Evolutionary conservation across 1,140 invertebrate genomes (phyloP).

Genomic region (Wiebesia pumilae): DNA sequence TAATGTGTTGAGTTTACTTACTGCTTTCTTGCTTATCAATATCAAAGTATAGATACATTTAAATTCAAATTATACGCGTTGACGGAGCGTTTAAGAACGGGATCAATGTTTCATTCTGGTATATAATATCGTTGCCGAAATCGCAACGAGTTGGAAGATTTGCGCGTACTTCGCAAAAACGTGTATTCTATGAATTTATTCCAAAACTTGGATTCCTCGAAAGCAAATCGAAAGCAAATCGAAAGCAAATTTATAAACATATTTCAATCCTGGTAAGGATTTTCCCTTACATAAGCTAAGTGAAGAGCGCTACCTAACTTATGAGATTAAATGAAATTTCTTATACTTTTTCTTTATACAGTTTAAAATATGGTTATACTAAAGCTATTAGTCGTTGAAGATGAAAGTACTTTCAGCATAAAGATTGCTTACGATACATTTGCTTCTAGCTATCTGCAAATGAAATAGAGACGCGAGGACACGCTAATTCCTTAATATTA

Average conservation of each 20-base stretch:
- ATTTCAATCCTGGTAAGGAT: too few species aligned
- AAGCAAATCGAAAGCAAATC: too few species aligned
- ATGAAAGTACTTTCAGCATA: neutral
- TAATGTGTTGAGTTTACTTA: neutral
- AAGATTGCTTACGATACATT: too few species aligned
- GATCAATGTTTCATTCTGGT: conserved; percentile 10
- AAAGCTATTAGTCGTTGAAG: neutral
- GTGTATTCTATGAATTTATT: neutral
- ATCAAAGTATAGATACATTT: neutral
- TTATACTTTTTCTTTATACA: too few species aligned
- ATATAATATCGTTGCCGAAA: neutral
- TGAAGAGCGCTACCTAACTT: too few species aligned
- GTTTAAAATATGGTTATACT: neutral
- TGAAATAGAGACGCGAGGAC: neutral
- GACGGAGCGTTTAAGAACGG: neutral
- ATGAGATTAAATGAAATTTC: too few species aligned
- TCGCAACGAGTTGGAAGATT: neutral
- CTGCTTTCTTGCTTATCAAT: conserved; percentile 12
- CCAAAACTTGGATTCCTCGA: too few species aligned
- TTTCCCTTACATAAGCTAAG: too few species aligned
- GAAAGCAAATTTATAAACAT: too few species aligned
- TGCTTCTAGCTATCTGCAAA: neutral
- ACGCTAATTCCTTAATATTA: neutral
- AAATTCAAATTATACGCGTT: conserved; percentile 3
- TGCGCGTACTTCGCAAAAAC: neutral